Base-by-base conservation (phyloP, 2,113 vertebrate species). In the Eleginops maclovinus region DNA sequence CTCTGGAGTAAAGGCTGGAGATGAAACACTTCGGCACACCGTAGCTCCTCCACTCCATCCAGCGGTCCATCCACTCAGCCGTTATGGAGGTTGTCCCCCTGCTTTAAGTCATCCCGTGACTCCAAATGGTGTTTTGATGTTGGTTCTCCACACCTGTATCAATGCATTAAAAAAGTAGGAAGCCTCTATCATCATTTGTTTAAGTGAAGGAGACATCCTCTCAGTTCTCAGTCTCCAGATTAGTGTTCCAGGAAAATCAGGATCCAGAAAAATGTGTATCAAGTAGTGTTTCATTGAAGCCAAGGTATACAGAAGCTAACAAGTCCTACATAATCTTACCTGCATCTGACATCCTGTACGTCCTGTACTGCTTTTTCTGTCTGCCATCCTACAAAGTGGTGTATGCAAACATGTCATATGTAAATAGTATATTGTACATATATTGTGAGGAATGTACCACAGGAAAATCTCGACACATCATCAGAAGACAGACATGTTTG, bases 21-120 rank as follows among this genome's bases (percentile, higher is more conserved):
- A 85, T 85, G 86, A 82, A 88, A 91, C 88, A 86, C 87, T 81
- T 88, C 77, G 67, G 63, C 44, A 51, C 72, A 53, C 68, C 17
- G 26, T 11, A 43, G 53, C 60, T 61, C 71, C 65, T 41, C 17
- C 0, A 14, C 68, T 75, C 63, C 72, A 60, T 69, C 70, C 79
- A 68, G 79, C 63, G 76, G 49, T 75, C 83, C 80, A 71, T 58
- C 74, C 75, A 62, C 87, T 70, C 72, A 80, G 77, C 70, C 55
- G 46, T 79, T 70, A 83, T 50, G 58, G 73, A 60, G 66, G 66
- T 15, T 65, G 44, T n/a, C 81, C 55, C 28, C 31, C 17, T 28
- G 53, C 58, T 79, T 74, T 46, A n/a, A 47, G 76, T 77, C 81
- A 36, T 68, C 22, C 69, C 46, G 24, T 51, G 68, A 58, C 76